Conservation (phyloP, 2,888 invertebrate genomes). For the Trachelus troglodyta region DNA sequence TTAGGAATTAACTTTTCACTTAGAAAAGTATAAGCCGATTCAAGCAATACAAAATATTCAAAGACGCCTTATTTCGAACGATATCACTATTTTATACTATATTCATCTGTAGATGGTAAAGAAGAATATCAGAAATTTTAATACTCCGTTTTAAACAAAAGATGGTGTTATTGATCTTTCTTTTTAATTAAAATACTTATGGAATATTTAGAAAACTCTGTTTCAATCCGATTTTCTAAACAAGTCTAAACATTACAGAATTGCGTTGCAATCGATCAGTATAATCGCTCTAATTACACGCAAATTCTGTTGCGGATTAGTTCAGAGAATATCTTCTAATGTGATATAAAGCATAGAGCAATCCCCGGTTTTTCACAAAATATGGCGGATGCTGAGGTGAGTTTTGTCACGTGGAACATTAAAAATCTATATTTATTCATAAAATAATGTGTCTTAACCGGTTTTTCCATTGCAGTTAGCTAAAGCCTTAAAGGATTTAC, state of each 20-base stretch:
- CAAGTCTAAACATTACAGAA: background rate
- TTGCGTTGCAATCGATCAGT: background rate
- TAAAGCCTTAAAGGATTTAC: slow-evolving; percentile 79
- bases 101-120: background rate
- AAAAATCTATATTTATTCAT: slow-evolving; percentile 35
- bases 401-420: slow-evolving; percentile 66
- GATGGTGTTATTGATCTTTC: background rate
- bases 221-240: background rate
- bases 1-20: background rate
- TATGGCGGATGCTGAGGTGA: slow-evolving; percentile 79
- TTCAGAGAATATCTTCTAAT: slow-evolving; percentile 9
- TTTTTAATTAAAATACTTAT: background rate
- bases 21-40: background rate
- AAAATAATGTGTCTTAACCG: slow-evolving; percentile 25
- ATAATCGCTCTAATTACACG: background rate
- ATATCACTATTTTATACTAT: background rate
- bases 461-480: slow-evolving; percentile 69
- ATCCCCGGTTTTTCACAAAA: slow-evolving; percentile 58
- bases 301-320: background rate
- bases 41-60: background rate
- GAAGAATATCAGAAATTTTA: background rate
- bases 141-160: background rate
- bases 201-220: background rate
- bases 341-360: background rate
- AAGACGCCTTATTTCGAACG: background rate